Percentiles rank a stretch among this genome's conserved stretches.
Evolutionary conservation across 2,797 vertebrate genomes (phyloP).

Genomic region (Leptatherina wallacei): DNA sequence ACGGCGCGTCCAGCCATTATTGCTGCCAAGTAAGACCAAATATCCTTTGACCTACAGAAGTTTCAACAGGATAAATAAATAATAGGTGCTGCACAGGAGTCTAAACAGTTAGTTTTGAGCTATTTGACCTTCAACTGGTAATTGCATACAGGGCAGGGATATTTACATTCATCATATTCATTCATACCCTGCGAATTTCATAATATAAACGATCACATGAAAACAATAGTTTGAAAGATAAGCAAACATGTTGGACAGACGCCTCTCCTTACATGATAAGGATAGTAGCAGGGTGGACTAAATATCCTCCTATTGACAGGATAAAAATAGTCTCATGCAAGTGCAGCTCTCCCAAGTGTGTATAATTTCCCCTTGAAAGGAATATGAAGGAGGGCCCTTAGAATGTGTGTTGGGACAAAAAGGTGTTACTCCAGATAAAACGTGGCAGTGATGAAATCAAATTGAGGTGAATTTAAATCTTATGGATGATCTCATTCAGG

Average conservation of each 20-base stretch:
- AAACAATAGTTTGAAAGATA: constrained; percentile 72
- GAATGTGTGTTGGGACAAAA: not conserved
- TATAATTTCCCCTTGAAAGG: constrained; percentile 49
- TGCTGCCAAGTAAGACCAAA: not conserved
- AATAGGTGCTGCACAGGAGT: not conserved
- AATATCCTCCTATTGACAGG: constrained; percentile 78
- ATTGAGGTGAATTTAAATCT: not conserved
- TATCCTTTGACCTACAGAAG: not conserved
- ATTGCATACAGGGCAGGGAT: constrained; percentile 13
- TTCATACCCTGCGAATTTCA: constrained; percentile 26
- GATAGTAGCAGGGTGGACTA: constrained; percentile 48
- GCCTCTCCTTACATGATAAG: constrained; percentile 27
- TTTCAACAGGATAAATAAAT: constrained; percentile 15
- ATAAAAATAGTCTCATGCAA: constrained; percentile 55
- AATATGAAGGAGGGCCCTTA: constrained; percentile 6
- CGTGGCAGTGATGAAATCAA: not conserved
- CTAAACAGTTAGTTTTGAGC: constrained; percentile 34
- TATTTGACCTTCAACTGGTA: constrained; percentile 43
- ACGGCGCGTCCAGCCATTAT: not conserved
- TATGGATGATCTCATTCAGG: constrained; percentile 11
- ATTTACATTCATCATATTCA: constrained; percentile 36
- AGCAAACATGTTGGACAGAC: constrained; percentile 56
- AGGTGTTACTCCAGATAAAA: constrained; percentile 2
- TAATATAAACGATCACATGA: constrained; percentile 39
- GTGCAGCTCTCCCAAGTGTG: constrained; percentile 22